Evolutionary conservation across 2,113 vertebrate species (phyloP), one percentile per base, ranked within the genome.

Genomic region (Hiodon alosoides): DNA sequence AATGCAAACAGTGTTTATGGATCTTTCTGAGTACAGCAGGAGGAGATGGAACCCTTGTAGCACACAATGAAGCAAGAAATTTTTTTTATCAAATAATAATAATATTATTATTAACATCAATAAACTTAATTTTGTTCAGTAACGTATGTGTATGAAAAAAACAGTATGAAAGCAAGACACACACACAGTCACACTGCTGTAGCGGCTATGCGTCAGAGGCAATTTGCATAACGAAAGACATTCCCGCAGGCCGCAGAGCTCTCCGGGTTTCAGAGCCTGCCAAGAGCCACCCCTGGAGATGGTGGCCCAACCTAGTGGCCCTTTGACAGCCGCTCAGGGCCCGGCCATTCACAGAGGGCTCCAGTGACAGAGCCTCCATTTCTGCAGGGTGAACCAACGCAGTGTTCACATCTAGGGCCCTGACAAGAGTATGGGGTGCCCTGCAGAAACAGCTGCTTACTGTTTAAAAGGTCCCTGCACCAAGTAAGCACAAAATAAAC

Each of bases 311-410:
- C 59, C 71, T 73, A 67, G 50, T 55, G 5, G 58, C 57, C 17
- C 47, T 58, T 73, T 71, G 67, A 72, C 73, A 69, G 66, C 53
- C 8, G 57, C 58, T 16, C 57, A 72, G 50, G 70, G 64, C 31
- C 57, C 70, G 13, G 70, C 66, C 75, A 67, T 46, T 31, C 31
- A 80, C 67, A 4, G 52, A 5, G 54, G 7, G 48, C 9, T 17
- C 10, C 31, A n/a, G 6, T 46, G 55, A 70, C 61, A 70, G 48
- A 48, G 70, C 67, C 54, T 48, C 7, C 11, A 47, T 51, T 72
- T 66, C 31, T 66, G 48, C 48, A 31, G 13, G 61, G 31, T 31
- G 31, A 31, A 59, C 70, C 59, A 60, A 60, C 61, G 59, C 57
- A 55, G 50, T 46, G 58, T 48, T 72, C 61, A 47, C 47, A 31